Percentiles rank a stretch among this genome's conserved stretches.
Conservation (phyloP, 2,888 invertebrate species). For the Orgyia antiqua region DNA sequence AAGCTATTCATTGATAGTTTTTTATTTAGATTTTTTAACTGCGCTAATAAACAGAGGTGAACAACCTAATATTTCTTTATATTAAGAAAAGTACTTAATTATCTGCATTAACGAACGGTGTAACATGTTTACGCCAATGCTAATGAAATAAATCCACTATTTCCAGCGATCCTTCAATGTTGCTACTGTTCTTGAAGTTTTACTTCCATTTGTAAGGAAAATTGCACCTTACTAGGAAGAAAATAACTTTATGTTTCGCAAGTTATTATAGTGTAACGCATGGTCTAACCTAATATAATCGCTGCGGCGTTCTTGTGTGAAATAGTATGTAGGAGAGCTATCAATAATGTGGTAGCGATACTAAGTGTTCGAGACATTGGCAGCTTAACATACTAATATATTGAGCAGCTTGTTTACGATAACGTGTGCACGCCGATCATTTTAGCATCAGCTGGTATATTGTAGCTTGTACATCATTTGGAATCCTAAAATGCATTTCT, state of each 20-base stretch:
- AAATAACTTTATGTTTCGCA: constrained; percentile 16
- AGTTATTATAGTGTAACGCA: constrained; percentile 8
- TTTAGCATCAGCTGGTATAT: constrained; percentile 35
- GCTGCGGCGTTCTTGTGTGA: constrained; percentile 28
- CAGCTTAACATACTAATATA: constrained; percentile 51
- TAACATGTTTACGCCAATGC: too few relatives aligned
- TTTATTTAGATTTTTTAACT: too few relatives aligned
- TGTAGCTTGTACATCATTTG: constrained; percentile 20
- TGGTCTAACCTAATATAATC: constrained; percentile 21
- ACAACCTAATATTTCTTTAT: too few relatives aligned
- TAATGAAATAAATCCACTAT: too few relatives aligned
- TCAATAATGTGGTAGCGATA: constrained; percentile 39
- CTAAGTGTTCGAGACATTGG: constrained; percentile 52
- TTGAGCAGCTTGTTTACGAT: constrained; percentile 47
- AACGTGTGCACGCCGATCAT: constrained; percentile 36
- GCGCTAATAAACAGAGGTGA: too few relatives aligned
- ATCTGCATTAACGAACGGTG: too few relatives aligned
- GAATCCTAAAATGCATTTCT: constrained; percentile 2
- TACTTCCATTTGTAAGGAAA: too few relatives aligned
- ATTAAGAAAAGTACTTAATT: too few relatives aligned
- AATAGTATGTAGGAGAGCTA: constrained; percentile 33
- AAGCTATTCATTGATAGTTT: too few relatives aligned
- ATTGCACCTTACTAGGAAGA: constrained; percentile 7
- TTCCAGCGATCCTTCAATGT: too few relatives aligned
- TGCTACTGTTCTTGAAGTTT: too few relatives aligned